Conservation (phyloP, 1,140 invertebrate genomes). For the Drosophila aff. region DNA sequence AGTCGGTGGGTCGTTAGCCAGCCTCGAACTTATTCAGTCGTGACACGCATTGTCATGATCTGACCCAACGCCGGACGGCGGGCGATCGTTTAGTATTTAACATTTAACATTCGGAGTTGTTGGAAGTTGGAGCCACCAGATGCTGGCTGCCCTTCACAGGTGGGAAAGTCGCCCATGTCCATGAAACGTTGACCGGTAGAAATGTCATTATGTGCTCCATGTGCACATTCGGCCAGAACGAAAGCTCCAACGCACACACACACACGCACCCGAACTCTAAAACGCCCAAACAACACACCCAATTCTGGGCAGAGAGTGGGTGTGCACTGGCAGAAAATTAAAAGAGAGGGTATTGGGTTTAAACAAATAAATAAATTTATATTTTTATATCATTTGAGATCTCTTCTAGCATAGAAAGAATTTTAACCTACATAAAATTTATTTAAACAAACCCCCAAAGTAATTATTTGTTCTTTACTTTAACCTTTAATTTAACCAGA, state of each 20-base stretch:
- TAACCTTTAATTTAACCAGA: too few species aligned
- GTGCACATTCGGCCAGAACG: constrained; percentile 76
- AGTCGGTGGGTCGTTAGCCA: constrained; percentile 47
- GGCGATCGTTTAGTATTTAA: constrained; percentile 61
- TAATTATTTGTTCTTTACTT: too few species aligned
- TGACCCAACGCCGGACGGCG: constrained; percentile 52
- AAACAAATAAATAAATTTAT: neutral
- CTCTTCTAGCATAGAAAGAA: too few species aligned
- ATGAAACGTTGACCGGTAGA: constrained; percentile 72
- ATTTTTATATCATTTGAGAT: too few species aligned
- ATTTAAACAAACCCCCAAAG: too few species aligned
- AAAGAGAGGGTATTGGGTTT: neutral
- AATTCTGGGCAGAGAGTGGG: constrained; percentile 25
- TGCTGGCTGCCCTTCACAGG: constrained; percentile 58
- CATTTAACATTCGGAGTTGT: constrained; percentile 28
- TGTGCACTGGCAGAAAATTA: constrained; percentile 7
- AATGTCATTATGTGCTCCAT: constrained; percentile 73
- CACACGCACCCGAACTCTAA: constrained; percentile 1
- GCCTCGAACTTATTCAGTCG: constrained; percentile 81
- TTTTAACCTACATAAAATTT: too few species aligned
- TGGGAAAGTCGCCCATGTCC: constrained; percentile 64
- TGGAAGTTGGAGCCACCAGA: constrained; percentile 19
- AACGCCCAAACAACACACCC: constrained; percentile 53
- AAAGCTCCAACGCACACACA: constrained; percentile 39
- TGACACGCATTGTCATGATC: constrained; percentile 72